Conservation (phyloP, 2,888 invertebrate species). For the Tachina fera region DNA sequence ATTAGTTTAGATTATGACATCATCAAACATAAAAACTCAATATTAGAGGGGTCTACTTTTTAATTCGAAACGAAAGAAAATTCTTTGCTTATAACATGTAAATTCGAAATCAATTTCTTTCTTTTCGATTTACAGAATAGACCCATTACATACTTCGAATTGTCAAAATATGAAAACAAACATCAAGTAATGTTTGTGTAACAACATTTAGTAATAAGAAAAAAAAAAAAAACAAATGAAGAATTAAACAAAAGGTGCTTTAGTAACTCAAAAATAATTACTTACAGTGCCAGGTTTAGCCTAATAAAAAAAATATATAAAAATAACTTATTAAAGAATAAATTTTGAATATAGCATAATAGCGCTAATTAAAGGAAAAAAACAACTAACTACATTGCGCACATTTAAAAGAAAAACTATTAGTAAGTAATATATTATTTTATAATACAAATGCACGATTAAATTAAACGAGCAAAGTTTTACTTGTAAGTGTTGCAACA, state of each 20-base stretch:
- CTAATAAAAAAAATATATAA: constrained; percentile 78
- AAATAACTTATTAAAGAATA: constrained; percentile 62
- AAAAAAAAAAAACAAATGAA: constrained; percentile 22
- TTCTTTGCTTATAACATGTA: too few relatives aligned
- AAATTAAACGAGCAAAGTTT: constrained; percentile 5
- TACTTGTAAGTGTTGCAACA: constrained; percentile 16
- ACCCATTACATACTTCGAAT: too few relatives aligned
- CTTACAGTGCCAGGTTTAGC: constrained; percentile 87
- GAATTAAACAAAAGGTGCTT: constrained; percentile 48
- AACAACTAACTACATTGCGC: constrained; percentile 19
- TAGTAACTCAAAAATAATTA: constrained; percentile 78
- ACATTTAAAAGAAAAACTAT: constrained; percentile 13
- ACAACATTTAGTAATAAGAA: constrained; percentile 42
- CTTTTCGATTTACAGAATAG: too few relatives aligned
- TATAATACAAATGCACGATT: background rate
- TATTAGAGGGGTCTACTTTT: too few relatives aligned
- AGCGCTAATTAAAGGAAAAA: constrained; percentile 7
- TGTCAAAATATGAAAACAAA: constrained; percentile 16
- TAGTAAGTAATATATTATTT: constrained; percentile 3
- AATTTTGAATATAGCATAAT: constrained; percentile 30
- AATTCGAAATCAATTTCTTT: too few relatives aligned
- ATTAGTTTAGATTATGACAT: too few relatives aligned
- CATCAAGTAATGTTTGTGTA: constrained; percentile 23
- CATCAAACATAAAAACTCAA: too few relatives aligned
- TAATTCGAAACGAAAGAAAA: too few relatives aligned